Percentiles rank a stretch among this genome's conserved stretches.
phyloP scores from a whole-genome alignment of 2,113 vertebrate species.

The Cyrtonyx montezumae region DNA sequence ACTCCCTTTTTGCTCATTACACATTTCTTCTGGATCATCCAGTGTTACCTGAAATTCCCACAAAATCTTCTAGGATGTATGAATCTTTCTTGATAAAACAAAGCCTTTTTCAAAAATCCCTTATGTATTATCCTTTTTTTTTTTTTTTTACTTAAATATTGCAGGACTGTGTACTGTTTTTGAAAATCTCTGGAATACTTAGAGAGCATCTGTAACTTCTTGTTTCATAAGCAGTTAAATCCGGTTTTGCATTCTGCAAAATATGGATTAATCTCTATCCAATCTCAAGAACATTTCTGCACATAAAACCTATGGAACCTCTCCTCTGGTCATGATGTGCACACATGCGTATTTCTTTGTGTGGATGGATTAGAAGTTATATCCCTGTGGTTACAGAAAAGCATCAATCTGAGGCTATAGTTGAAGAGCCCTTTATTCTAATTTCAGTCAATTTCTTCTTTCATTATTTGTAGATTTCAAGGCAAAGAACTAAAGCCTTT shows the following conservation, averaged over 20 bases:
- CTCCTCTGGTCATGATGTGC: neutral
- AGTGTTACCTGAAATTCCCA: neutral
- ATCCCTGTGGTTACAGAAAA: neutral
- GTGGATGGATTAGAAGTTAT: neutral
- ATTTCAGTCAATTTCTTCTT: neutral
- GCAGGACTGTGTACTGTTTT: neutral
- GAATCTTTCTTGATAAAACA: neutral
- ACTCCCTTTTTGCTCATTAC: neutral
- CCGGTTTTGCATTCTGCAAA: neutral
- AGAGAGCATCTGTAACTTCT: neutral
- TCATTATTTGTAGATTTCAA: neutral
- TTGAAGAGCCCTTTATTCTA: neutral
- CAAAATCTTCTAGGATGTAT: accelerated
- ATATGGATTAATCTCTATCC: neutral
- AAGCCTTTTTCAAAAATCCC: neutral
- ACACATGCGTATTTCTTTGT: neutral
- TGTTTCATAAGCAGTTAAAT: neutral
- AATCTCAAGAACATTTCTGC: neutral
- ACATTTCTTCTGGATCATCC: neutral
- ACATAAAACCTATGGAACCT: neutral
- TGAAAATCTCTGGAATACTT: neutral
- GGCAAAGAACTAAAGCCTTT: neutral
- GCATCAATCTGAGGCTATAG: neutral
- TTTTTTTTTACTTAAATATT: neutral
- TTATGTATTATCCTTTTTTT: neutral